phyloP scores from a whole-genome alignment of 1,140 invertebrate species.

The Camponotus pennsylvanicus region DNA sequence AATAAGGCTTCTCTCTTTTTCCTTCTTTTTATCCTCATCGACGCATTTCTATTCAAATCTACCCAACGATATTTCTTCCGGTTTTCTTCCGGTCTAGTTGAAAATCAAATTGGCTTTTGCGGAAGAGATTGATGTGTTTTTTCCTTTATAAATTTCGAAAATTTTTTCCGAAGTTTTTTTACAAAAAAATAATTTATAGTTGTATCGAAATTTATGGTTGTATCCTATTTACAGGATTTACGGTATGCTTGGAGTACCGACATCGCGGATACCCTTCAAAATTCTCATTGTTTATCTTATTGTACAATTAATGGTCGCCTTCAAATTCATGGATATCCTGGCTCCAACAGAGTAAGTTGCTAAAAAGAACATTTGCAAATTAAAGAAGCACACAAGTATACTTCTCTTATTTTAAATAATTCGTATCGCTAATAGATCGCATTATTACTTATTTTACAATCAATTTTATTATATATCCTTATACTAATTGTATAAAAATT shows the following conservation, averaged over 20 bases:
- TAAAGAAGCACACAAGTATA: too few species aligned
- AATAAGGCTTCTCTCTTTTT: too few species aligned
- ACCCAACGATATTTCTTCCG: too few species aligned
- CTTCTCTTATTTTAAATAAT: too few species aligned
- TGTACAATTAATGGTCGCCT: neutral
- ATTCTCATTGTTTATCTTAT: neutral
- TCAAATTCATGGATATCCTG: neutral
- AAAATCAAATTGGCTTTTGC: too few species aligned
- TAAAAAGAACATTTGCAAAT: neutral
- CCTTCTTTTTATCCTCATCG: too few species aligned
- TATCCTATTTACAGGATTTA: conserved; percentile 18
- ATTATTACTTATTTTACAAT: too few species aligned
- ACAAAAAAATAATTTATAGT: neutral
- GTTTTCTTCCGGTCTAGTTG: too few species aligned
- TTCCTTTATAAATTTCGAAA: neutral
- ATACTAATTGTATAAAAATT: neutral
- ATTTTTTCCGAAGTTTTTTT: neutral
- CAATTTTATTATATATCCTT: too few species aligned
- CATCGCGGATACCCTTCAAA: neutral
- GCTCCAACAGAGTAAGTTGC: conserved; percentile 34
- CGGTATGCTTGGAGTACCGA: neutral
- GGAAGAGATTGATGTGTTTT: too few species aligned
- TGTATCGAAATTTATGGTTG: neutral
- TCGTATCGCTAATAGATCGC: too few species aligned
- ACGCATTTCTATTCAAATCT: too few species aligned